Evolutionary conservation across 2,113 vertebrate genomes (phyloP).

Genomic region (Agelaius tricolor): DNA sequence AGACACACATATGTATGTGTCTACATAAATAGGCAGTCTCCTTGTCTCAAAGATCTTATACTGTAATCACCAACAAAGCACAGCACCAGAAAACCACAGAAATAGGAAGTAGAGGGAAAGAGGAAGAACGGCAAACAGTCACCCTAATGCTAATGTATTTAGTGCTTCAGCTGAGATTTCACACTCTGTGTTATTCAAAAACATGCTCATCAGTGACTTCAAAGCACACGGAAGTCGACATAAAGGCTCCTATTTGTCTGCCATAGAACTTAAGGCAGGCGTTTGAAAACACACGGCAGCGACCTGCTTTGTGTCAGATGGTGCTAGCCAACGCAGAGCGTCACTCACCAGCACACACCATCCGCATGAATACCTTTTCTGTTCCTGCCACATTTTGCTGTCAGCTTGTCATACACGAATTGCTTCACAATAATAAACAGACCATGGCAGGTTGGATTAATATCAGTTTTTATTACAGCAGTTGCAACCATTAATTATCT

Average conservation of each 20-base stretch:
- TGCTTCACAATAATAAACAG: constrained; percentile 51
- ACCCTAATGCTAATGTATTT: not conserved
- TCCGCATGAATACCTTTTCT: not conserved
- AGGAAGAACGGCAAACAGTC: constrained; percentile 17
- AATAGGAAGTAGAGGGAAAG: constrained; percentile 11
- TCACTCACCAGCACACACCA: not conserved
- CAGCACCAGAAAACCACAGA: constrained; percentile 38
- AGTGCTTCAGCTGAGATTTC: constrained; percentile 42
- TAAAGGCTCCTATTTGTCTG: constrained; percentile 58
- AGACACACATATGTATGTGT: not conserved
- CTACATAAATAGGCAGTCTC: not conserved
- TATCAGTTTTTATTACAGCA: constrained; percentile 54
- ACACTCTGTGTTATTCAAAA: constrained; percentile 49
- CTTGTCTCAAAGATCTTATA: not conserved
- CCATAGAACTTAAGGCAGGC: not conserved
- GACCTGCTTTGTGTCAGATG: constrained; percentile 36
- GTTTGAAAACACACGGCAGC: not conserved
- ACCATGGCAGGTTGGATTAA: constrained; percentile 56
- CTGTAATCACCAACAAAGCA: not conserved
- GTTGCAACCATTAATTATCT: constrained; percentile 67
- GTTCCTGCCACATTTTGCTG: constrained; percentile 28
- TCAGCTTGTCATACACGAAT: constrained; percentile 4
- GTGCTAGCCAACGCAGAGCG: not conserved
- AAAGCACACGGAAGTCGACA: constrained; percentile 54
- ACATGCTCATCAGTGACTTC: constrained; percentile 50